Conservation (phyloP, 1,140 invertebrate species). For the Macrotrachela quadricornifera region DNA sequence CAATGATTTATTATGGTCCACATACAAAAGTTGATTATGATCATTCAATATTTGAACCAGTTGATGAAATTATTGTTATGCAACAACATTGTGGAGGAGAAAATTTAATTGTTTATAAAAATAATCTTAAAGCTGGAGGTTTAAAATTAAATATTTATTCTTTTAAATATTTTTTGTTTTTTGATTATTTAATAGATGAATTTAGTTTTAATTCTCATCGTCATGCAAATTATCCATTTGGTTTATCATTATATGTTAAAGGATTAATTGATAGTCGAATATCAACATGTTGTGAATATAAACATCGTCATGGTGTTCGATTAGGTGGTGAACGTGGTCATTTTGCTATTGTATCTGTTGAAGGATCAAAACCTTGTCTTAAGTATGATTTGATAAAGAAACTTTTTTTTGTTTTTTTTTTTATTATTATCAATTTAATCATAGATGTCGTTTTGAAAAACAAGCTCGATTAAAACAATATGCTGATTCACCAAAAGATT, state of each 20-base stretch:
- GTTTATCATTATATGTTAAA: slow-evolving; percentile 27
- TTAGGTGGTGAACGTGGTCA: slow-evolving; percentile 26
- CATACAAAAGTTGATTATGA: slow-evolving; percentile 12
- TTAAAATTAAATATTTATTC: neutral
- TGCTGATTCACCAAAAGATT: no score
- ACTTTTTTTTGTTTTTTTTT: no score
- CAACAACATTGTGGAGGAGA: slow-evolving; percentile 32
- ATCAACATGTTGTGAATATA: slow-evolving; percentile 29
- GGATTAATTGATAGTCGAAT: slow-evolving; percentile 22
- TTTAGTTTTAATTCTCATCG: slow-evolving; percentile 27
- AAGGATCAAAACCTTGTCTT: slow-evolving; percentile 7
- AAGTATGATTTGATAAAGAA: no score
- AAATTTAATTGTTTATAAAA: slow-evolving; percentile 20
- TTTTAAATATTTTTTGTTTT: neutral
- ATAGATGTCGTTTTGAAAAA: no score
- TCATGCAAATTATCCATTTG: slow-evolving; percentile 28
- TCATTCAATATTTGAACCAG: slow-evolving; percentile 2
- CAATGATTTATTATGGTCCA: slow-evolving; percentile 24
- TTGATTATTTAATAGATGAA: slow-evolving; percentile 15
- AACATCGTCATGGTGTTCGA: slow-evolving; percentile 19
- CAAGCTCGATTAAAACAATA: no score
- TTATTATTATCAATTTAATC: no score
- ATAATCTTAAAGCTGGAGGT: neutral
- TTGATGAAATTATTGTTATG: slow-evolving; percentile 24
- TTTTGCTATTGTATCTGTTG: slow-evolving; percentile 19